phyloP scores from a whole-genome alignment of 2,797 vertebrate genomes.

The Oophaga sylvatica region DNA sequence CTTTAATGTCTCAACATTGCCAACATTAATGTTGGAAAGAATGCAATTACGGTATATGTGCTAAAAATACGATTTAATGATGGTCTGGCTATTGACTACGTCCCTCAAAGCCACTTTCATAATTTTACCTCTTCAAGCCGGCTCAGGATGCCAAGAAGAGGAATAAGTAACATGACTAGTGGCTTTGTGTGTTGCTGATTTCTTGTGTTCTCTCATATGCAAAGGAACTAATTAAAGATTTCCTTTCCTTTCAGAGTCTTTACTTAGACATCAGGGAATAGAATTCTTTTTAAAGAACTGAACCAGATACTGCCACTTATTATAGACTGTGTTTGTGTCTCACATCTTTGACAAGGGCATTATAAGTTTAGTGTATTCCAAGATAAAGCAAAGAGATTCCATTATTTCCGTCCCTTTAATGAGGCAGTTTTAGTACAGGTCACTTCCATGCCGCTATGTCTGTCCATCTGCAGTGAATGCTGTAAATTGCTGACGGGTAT shows the following conservation, averaged over 20 bases:
- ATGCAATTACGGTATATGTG: too few relatives aligned
- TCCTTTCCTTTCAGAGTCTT: constrained; percentile 23
- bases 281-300: constrained; percentile 46
- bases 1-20: too few relatives aligned
- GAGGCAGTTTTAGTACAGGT: neutral
- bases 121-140: neutral
- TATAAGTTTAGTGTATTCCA: neutral
- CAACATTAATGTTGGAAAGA: too few relatives aligned
- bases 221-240: constrained; percentile 56
- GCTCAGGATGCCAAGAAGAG: constrained; percentile 17
- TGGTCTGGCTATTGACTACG: neutral
- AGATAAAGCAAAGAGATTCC: neutral
- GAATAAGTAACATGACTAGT: constrained; percentile 43
- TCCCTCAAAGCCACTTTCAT: constrained; percentile 21
- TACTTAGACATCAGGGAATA: constrained; percentile 36
- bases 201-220: constrained; percentile 49
- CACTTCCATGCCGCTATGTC: neutral
- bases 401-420: neutral
- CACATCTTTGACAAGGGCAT: constrained; percentile 28
- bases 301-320: constrained; percentile 44
- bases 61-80: neutral
- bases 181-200: constrained; percentile 45
- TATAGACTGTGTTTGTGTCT: constrained; percentile 28
- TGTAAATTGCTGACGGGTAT: neutral
- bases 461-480: neutral